Evolutionary conservation across 2,888 invertebrate species (phyloP).

Genomic region (Drosophila subquinaria): DNA sequence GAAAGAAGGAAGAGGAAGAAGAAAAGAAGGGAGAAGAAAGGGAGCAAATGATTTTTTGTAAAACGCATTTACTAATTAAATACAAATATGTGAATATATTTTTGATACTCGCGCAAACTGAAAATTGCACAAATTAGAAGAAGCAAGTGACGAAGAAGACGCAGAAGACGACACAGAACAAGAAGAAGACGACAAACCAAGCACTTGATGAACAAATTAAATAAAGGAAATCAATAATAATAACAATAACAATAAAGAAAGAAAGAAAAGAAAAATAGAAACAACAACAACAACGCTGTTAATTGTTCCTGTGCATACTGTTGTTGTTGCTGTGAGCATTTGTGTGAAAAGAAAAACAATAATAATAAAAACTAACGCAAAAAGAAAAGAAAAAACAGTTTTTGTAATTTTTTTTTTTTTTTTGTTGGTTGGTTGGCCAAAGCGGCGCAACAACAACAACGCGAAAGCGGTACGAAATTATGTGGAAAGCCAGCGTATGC

Average conservation of each 20-base stretch:
- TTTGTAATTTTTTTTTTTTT: neutral
- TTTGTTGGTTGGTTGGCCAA: conserved; percentile 14
- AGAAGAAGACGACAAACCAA: conserved; percentile 14
- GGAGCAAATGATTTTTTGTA: conserved; percentile 46
- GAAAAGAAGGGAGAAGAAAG: neutral
- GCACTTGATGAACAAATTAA: conserved; percentile 42
- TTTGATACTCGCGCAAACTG: conserved; percentile 25
- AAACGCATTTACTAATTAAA: conserved; percentile 74
- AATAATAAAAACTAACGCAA: conserved; percentile 5
- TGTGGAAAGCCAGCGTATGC: conserved; percentile 54
- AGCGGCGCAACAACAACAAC: conserved; percentile 22
- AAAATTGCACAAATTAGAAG: conserved; percentile 26
- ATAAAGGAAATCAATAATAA: conserved; percentile 69
- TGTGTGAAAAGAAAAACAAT: conserved; percentile 18
- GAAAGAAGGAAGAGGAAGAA: conserved; percentile 9
- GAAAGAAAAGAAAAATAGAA: conserved; percentile 12
- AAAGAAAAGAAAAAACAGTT: conserved; percentile 14
- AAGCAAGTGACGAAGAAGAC: conserved; percentile 13
- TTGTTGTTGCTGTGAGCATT: conserved; percentile 35
- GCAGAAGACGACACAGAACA: conserved; percentile 14
- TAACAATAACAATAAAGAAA: conserved; percentile 61
- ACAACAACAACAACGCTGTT: conserved; percentile 24
- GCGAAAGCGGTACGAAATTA: conserved; percentile 34
- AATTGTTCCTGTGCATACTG: conserved; percentile 27
- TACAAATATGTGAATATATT: conserved; percentile 44